Base-by-base conservation (phyloP, 2,113 vertebrate genomes). In the Typhlomys cinereus region DNA sequence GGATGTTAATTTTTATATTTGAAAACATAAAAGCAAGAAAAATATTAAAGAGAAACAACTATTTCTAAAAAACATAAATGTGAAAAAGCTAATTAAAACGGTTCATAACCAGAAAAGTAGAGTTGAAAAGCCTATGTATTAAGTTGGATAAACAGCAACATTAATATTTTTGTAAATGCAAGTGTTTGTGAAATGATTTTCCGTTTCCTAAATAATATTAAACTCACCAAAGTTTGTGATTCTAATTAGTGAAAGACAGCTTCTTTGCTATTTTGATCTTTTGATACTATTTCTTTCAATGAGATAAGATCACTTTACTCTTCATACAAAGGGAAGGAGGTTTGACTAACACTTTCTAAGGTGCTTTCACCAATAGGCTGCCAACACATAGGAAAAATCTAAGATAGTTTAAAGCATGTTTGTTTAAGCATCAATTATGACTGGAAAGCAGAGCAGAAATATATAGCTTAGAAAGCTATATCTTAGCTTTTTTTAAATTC, bases 41-140 rank as follows among this genome's bases (percentile, higher is more conserved):
- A 89, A 64, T 8, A n/a, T 34, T 46, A 81, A 86, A 71, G 50
- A 59, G 82, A 96, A 95, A 76, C 5, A 70, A 29, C 18, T 13
- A 39, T 76, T 92, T 84, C 75, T 71, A 48, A 92, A 46, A 50
- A 89, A 87, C 13, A 31, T 66, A 76, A 92, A 71, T 91, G 75
- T 92, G 86, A 41, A 93, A 96, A 94, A 83, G 31, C 61, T 93
- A 90, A 95, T 96, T 96, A 94, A 93, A 95, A 52, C 61, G 86
- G 84, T 83, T 94, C 90, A 90, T 92, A 94, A 94, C 79, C 29
- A 89, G 41, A 93, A 79, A 92, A 61, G 34, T 79, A 75, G 81
- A 86, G 9, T 94, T 81, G 17, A 85, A 92, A 71, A 90, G 39
- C 41, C 46, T 88, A 17, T 57, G 75, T 66, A 18, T 44, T 18